Conservation (phyloP, 2,888 invertebrate species). For the Thyatira batis region DNA sequence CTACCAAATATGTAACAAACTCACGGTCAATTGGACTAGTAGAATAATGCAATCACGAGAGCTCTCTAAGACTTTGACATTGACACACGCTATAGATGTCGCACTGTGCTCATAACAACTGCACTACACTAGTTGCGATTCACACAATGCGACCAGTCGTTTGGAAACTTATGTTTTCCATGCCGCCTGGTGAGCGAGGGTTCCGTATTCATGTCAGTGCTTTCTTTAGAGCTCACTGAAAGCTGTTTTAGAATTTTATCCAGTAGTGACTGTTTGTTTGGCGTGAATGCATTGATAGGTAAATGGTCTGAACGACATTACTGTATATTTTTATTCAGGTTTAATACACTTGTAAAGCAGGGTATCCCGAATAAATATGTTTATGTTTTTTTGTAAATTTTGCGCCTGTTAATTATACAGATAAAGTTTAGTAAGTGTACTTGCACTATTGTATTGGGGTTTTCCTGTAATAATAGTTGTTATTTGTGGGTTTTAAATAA, state of each 20-base stretch:
- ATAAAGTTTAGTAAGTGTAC: no score
- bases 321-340: not conserved
- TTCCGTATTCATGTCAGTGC: constrained; percentile 53
- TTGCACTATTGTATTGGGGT: no score
- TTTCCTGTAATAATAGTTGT: no score
- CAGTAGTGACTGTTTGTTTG: constrained; percentile 40
- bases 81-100: not conserved
- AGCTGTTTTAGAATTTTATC: constrained; percentile 55
- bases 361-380: no score
- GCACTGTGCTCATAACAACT: not conserved
- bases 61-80: no score
- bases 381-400: no score
- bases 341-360: no score
- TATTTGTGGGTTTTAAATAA: no score
- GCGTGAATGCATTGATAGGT: constrained; percentile 18
- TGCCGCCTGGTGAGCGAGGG: constrained; percentile 26
- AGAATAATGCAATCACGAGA: no score
- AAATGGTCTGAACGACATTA: not conserved
- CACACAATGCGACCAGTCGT: constrained; percentile 25
- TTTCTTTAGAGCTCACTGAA: constrained; percentile 45
- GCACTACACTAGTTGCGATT: constrained; percentile 8
- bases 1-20: no score
- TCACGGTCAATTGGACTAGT: no score
- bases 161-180: constrained; percentile 29
- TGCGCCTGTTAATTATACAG: no score